Base-by-base conservation (phyloP, 1,140 invertebrate genomes). In the Eumeta japonica region DNA sequence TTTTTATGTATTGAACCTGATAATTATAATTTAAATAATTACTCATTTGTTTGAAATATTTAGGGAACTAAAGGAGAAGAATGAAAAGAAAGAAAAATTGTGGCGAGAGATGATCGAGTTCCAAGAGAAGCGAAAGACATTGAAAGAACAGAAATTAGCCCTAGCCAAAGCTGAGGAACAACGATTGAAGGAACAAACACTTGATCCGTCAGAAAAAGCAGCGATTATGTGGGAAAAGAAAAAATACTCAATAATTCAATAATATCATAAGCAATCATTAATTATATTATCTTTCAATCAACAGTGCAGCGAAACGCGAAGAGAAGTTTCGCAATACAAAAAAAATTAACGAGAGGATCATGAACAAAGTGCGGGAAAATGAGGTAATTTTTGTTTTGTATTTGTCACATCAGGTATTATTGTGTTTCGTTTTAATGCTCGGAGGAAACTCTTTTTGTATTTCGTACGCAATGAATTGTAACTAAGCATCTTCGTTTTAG, bases 21-120 rank as follows among this genome's bases (percentile, higher is more conserved):
- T n/a, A n/a, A n/a, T n/a, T n/a, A n/a, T n/a, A 31, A 27, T 13
- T 14, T 42, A 2, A 10, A 28, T 17, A 2, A 16, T 31, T 28
- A n/a, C 11, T 30, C 15, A 9, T 12, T 35, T 12, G 13, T 20
- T 11, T 2, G 15, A 10, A 24, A 24, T 12, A 50, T 60, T 0
- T 50, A 71, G 66, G 29, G 66, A 66, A 35, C 27, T 67, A 0
- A 24, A 56, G 33, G 52, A 66, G 9, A 71, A 68, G 19, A 50
- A 43, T 2, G 53, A 53, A 2, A 45, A 48, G 12, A 55, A 28
- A 10, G 55, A 50, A 15, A 60, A 55, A 34, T 46, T 52, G 34
- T 50, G 52, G 0, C 34, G 41, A 0, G 64, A 72, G 29, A 72
- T 72, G 64, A 43, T 48, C 5, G 50, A 52, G 3, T 65, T 54